Percentiles rank a stretch among this genome's conserved stretches.
Evolutionary conservation across 2,888 invertebrate species (phyloP).

Genomic region (Caenorhabditis japonica): DNA sequence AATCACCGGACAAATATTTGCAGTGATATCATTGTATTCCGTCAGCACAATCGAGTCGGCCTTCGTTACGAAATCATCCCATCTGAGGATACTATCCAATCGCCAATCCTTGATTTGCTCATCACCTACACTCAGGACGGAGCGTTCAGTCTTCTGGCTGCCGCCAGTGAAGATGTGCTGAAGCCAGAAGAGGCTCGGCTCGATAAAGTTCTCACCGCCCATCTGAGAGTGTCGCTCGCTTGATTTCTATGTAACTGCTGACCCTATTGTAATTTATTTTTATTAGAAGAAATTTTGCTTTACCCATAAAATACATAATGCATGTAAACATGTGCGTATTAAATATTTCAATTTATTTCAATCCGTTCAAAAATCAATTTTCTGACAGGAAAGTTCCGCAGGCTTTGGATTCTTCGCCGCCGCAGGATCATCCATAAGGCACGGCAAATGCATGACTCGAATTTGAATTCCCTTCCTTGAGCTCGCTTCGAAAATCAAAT

Average conservation of each 20-base stretch:
- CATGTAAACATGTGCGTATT: too few species aligned
- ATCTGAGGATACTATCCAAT: background rate
- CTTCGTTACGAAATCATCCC: constrained; percentile 56
- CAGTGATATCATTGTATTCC: constrained; percentile 61
- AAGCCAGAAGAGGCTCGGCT: constrained; percentile 33
- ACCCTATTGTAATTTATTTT: background rate
- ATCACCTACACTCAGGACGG: constrained; percentile 50
- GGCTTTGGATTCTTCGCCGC: background rate
- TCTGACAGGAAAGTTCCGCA: constrained; percentile 11
- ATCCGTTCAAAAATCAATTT: constrained; percentile 34
- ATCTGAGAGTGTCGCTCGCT: constrained; percentile 13
- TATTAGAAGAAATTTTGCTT: background rate
- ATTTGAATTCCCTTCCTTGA: constrained; percentile 44
- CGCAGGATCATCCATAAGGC: constrained; percentile 40
- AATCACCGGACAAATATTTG: too few species aligned
- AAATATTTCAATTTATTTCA: too few species aligned
- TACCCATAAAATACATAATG: too few species aligned
- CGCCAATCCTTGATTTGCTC: constrained; percentile 39
- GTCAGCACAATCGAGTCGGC: constrained; percentile 62
- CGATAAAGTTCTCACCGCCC: constrained; percentile 24
- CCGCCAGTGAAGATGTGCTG: constrained; percentile 28
- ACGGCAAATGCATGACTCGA: constrained; percentile 50
- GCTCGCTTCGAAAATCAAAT: constrained; percentile 48
- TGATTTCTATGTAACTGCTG: constrained; percentile 6
- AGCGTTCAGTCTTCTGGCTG: constrained; percentile 33